Percentiles rank a stretch among this genome's conserved stretches.
These are phyloP conservation scores for Pemphigus obesinymphae DNA, from an alignment of 1,140 invertebrate genomes.

Conservation along the genomic window DNA sequence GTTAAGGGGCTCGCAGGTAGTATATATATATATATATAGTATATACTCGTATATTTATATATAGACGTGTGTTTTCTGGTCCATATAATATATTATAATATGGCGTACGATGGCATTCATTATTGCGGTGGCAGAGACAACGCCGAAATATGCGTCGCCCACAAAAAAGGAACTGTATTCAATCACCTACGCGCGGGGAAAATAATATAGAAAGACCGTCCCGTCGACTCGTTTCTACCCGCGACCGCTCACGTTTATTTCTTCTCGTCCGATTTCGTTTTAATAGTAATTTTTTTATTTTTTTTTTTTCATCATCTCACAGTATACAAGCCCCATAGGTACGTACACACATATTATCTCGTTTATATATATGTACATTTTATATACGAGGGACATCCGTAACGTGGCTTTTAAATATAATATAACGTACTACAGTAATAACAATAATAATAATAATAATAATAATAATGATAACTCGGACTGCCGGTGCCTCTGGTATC, in stretches of 20 bases:
- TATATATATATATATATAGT: too few species aligned
- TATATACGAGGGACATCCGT: neutral
- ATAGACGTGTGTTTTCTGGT: too few species aligned
- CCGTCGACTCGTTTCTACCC: neutral
- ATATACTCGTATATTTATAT: too few species aligned
- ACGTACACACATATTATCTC: too few species aligned
- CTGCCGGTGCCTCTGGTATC: neutral
- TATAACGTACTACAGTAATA: slow-evolving; percentile 31
- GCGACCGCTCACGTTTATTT: neutral
- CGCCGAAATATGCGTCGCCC: neutral
- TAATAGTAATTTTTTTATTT: slow-evolving; percentile 13
- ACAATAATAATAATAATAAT: slow-evolving; percentile 35
- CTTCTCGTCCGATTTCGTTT: slow-evolving; percentile 13
- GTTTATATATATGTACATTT: neutral
- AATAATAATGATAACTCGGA: slow-evolving; percentile 20
- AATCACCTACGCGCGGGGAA: neutral
- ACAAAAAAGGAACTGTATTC: slow-evolving; percentile 1
- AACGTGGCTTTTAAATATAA: slow-evolving; percentile 18
- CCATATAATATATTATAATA: too few species aligned
- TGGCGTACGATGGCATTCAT: too few species aligned
- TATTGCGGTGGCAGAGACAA: slow-evolving; percentile 21
- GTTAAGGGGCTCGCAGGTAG: too few species aligned
- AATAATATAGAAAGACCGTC: neutral
- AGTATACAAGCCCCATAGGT: neutral
- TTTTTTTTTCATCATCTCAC: neutral